phyloP scores from a whole-genome alignment of 2,888 invertebrate genomes.

The Hartigia nigra region DNA sequence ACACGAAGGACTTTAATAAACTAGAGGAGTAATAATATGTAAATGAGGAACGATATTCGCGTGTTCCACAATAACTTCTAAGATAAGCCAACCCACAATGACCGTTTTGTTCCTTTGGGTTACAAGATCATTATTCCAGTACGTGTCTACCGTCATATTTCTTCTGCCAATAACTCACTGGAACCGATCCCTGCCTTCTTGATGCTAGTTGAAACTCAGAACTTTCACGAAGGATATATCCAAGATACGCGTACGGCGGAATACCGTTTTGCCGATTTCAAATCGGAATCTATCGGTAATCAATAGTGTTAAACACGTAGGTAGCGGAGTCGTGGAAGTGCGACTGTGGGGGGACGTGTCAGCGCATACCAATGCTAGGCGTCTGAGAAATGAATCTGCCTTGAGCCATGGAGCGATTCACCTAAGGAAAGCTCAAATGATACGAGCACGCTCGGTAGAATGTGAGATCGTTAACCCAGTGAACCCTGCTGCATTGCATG shows the following conservation, averaged over 20 bases:
- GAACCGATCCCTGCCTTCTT: background rate
- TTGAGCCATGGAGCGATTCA: background rate
- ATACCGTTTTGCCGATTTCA: no score
- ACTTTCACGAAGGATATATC: no score
- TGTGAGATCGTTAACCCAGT: slow-evolving; percentile 34
- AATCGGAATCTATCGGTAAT: background rate
- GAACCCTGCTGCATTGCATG: slow-evolving; percentile 21
- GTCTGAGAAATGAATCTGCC: background rate
- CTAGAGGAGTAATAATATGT: slow-evolving; percentile 43
- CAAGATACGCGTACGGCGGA: no score
- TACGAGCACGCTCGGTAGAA: slow-evolving; percentile 19
- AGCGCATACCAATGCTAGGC: background rate
- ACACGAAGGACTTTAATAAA: slow-evolving; percentile 52
- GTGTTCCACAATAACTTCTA: slow-evolving; percentile 3
- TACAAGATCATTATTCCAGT: background rate
- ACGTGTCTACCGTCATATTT: slow-evolving; percentile 2
- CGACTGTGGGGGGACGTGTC: background rate
- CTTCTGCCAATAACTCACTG: background rate
- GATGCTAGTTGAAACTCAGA: background rate
- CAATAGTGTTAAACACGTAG: background rate
- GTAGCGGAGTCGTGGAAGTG: background rate
- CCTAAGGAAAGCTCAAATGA: slow-evolving; percentile 5
- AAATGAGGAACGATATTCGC: slow-evolving; percentile 1
- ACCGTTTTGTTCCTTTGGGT: background rate
- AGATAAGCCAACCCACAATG: background rate